These are phyloP conservation scores for Rutilus rutilus DNA, from an alignment of 2,113 vertebrate genomes.

Conservation along the genomic window DNA sequence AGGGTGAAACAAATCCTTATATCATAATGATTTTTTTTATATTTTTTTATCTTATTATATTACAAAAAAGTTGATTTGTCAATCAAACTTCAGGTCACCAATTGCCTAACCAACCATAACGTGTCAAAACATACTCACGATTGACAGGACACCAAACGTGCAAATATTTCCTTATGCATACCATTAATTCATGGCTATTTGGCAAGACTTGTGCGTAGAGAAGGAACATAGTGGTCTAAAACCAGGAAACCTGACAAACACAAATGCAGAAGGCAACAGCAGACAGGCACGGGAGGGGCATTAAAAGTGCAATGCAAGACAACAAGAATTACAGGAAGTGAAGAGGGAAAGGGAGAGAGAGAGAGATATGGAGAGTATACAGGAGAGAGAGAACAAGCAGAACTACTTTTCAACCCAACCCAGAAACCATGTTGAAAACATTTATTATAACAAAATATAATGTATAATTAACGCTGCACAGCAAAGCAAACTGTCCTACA, in stretches of 20 bases:
- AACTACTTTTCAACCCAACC: constrained; percentile 40
- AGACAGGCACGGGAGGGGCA: constrained; percentile 68
- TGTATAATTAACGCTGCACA: not conserved
- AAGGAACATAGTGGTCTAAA: not conserved
- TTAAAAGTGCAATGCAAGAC: constrained; percentile 65
- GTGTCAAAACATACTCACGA: not conserved
- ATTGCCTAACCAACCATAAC: not conserved
- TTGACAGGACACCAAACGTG: not conserved
- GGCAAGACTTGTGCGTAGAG: not conserved
- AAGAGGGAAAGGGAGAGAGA: constrained; percentile 55
- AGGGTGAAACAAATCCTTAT: not conserved
- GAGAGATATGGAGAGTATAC: constrained; percentile 29
- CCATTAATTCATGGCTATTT: not conserved
- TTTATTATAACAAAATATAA: not conserved
- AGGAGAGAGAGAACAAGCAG: constrained; percentile 55
- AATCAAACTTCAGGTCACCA: not conserved
- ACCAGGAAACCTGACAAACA: constrained; percentile 53
- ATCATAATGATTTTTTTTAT: not conserved
- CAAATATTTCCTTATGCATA: not conserved
- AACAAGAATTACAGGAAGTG: constrained; percentile 83
- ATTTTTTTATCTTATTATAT: no score
- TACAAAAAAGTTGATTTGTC: not conserved
- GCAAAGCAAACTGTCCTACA: not conserved
- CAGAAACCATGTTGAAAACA: constrained; percentile 8
- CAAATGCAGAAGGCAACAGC: constrained; percentile 51